A percentile compares a stretch with the other conserved stretches of the same genome.
Evolutionary conservation across 2,113 vertebrate species (phyloP).

Genomic region (Lontra canadensis): DNA sequence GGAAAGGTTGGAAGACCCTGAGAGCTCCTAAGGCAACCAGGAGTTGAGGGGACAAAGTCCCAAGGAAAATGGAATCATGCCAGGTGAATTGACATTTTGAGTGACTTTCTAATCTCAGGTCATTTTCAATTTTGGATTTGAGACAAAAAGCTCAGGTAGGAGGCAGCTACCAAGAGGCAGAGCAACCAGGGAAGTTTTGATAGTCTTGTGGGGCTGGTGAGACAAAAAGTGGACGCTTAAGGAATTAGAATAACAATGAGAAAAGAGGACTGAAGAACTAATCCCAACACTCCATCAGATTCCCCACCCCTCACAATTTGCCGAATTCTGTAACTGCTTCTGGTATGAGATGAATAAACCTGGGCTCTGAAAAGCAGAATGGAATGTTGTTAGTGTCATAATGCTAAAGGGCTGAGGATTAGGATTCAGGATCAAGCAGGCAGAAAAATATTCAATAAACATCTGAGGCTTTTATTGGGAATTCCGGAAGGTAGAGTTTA

Average conservation of each 20-base stretch:
- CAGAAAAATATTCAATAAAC: not conserved
- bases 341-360: not conserved
- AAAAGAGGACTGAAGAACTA: not conserved
- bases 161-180: not conserved
- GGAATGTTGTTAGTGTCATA: not conserved
- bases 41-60: not conserved
- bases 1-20: not conserved
- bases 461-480: not conserved
- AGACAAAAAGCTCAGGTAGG: not conserved
- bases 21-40: not conserved
- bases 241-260: not conserved
- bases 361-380: not conserved
- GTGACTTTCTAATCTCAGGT: not conserved
- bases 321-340: not conserved
- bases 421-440: not conserved
- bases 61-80: not conserved
- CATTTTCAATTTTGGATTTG: not conserved
- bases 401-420: not conserved
- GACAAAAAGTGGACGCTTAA: not conserved
- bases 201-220: not conserved
- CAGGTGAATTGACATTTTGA: not conserved
- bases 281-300: not conserved
- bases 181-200: not conserved
- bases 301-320: not conserved
- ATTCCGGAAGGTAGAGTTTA: not conserved